Evolutionary conservation across 2,113 vertebrate species (phyloP).

Genomic region (Nothoprocta perdicaria): DNA sequence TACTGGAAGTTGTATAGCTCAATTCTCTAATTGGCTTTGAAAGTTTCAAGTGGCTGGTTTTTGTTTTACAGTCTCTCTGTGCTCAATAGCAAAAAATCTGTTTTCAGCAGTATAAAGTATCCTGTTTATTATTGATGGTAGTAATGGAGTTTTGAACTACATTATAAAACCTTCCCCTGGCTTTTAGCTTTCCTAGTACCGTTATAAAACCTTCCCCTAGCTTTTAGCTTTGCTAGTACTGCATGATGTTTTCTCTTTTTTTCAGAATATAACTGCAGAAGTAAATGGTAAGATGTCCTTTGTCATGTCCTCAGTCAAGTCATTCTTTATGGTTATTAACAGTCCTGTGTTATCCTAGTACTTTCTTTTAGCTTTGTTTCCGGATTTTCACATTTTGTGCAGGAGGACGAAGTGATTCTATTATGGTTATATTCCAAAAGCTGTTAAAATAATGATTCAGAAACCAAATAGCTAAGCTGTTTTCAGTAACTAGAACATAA

Average conservation of each 20-base stretch:
- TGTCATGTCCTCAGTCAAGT: not conserved
- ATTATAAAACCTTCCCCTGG: not conserved
- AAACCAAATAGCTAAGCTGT: not conserved
- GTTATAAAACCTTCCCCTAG: not conserved
- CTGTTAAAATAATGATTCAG: conserved; percentile 22
- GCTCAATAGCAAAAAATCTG: not conserved
- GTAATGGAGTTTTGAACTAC: not conserved
- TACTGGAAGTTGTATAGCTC: not conserved
- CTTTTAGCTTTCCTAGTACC: not conserved
- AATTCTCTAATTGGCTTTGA: not conserved
- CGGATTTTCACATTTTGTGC: not conserved
- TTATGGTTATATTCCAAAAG: not conserved
- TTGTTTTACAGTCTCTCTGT: not conserved
- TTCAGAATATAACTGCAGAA: too few relatives aligned
- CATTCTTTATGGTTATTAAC: not conserved
- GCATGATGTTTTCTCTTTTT: not conserved
- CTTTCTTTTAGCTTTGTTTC: not conserved
- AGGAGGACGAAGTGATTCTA: not conserved
- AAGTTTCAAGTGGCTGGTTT: not conserved
- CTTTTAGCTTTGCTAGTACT: not conserved
- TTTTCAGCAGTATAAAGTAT: not conserved
- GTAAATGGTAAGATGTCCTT: not conserved
- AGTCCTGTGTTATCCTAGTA: not conserved
- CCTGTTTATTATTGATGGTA: not conserved
- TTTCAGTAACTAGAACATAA: not conserved